These are phyloP conservation scores for Camponotus floridanus DNA, from an alignment of 1,140 invertebrate genomes.

Conservation along the genomic window DNA sequence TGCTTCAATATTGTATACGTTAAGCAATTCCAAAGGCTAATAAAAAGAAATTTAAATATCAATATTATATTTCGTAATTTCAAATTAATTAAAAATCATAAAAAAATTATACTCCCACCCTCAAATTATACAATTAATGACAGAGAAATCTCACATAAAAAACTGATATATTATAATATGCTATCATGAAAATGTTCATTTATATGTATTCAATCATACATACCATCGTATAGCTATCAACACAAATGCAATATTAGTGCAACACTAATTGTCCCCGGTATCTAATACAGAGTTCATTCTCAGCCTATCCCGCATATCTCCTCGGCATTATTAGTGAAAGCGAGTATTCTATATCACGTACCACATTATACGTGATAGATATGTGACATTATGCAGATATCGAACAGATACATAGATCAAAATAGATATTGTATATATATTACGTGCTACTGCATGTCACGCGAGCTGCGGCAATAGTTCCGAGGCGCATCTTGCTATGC, in stretches of 20 bases:
- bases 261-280: slow-evolving; percentile 33
- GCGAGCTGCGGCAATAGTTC: slow-evolving; percentile 22
- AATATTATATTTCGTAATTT: background rate
- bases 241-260: background rate
- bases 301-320: slow-evolving; percentile 12
- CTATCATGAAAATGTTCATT: background rate
- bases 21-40: slow-evolving; percentile 1
- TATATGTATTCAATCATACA: background rate
- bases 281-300: slow-evolving; percentile 53
- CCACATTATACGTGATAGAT: slow-evolving; percentile 21
- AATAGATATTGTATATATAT: slow-evolving; percentile 50
- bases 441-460: slow-evolving; percentile 45
- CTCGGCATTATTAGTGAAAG: slow-evolving; percentile 40
- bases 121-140: background rate
- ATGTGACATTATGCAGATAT: slow-evolving; percentile 40
- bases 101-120: background rate
- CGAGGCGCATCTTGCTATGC: slow-evolving; percentile 28
- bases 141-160: background rate
- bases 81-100: slow-evolving; percentile 6
- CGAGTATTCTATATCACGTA: slow-evolving; percentile 40
- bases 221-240: background rate
- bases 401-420: slow-evolving; percentile 49
- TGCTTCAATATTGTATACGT: background rate
- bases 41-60: background rate
- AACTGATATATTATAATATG: background rate